phyloP scores from a whole-genome alignment of 1,140 invertebrate genomes.

The Drosophila serrata region DNA sequence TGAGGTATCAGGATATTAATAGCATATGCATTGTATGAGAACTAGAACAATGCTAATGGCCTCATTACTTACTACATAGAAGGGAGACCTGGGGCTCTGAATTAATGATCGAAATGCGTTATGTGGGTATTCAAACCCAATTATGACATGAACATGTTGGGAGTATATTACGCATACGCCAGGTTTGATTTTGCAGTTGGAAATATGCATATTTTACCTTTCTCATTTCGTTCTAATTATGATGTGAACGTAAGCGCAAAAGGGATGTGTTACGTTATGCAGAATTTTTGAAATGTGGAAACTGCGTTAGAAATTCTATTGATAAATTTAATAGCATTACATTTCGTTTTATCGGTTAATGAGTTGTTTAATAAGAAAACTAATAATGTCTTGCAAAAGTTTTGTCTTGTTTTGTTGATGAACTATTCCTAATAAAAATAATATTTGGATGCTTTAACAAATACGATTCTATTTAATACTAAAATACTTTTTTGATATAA shows the following conservation, averaged over 20 bases:
- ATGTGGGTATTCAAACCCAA: conserved; percentile 8
- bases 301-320: not conserved
- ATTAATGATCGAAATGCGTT: conserved; percentile 33
- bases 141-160: conserved; percentile 9
- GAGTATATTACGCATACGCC: conserved; percentile 11
- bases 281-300: not conserved
- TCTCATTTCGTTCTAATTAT: not conserved
- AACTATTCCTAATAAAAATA: too few species aligned
- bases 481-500: too few species aligned
- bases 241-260: not conserved
- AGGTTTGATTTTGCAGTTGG: not conserved
- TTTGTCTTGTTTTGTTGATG: too few species aligned
- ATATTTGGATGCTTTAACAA: too few species aligned
- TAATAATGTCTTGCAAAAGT: too few species aligned
- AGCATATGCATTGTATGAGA: conserved; percentile 2
- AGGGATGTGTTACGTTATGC: not conserved
- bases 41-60: conserved; percentile 13
- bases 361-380: too few species aligned
- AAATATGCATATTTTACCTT: conserved; percentile 2
- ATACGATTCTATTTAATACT: too few species aligned
- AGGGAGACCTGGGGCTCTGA: not conserved
- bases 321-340: not conserved
- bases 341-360: not conserved
- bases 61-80: conserved; percentile 17
- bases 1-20: conserved; percentile 21